Conservation (phyloP, 1,140 invertebrate genomes). For the Drosophila fuyamai region DNA sequence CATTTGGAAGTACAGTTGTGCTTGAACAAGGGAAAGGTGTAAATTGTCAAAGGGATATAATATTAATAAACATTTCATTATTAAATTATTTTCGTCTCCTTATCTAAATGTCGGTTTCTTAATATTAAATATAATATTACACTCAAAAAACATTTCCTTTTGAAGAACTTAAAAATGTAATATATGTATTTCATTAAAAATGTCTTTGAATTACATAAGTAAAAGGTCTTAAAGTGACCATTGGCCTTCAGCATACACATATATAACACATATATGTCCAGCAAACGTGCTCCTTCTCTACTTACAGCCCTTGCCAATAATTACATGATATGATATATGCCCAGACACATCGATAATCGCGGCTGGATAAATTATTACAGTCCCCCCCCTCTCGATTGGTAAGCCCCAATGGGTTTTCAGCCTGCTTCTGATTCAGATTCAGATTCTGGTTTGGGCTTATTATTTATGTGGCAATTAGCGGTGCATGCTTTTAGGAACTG, state of each 20-base stretch:
- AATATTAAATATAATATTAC: too few relatives aligned
- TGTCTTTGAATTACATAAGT: too few relatives aligned
- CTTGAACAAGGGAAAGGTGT: neutral
- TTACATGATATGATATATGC: constrained; percentile 39
- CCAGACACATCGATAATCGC: constrained; percentile 53
- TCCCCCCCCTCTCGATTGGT: neutral
- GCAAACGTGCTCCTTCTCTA: neutral
- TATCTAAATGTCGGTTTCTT: too few relatives aligned
- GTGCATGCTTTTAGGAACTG: constrained; percentile 65
- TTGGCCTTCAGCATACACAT: neutral
- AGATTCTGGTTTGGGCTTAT: constrained; percentile 56
- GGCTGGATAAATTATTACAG: constrained; percentile 52
- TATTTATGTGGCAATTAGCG: constrained; percentile 79
- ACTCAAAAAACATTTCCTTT: too few relatives aligned
- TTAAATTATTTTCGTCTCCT: too few relatives aligned
- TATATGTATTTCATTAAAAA: too few relatives aligned
- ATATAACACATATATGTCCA: neutral
- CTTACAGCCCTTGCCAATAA: constrained; percentile 17
- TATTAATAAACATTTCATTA: neutral
- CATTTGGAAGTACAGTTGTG: constrained; percentile 33
- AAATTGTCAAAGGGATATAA: neutral
- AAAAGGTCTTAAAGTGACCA: neutral
- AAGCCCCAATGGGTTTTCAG: neutral
- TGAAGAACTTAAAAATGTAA: too few relatives aligned
- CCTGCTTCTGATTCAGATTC: constrained; percentile 10